Base-by-base conservation (phyloP, 2,797 vertebrate species). In the Eulemur albifrons region DNA sequence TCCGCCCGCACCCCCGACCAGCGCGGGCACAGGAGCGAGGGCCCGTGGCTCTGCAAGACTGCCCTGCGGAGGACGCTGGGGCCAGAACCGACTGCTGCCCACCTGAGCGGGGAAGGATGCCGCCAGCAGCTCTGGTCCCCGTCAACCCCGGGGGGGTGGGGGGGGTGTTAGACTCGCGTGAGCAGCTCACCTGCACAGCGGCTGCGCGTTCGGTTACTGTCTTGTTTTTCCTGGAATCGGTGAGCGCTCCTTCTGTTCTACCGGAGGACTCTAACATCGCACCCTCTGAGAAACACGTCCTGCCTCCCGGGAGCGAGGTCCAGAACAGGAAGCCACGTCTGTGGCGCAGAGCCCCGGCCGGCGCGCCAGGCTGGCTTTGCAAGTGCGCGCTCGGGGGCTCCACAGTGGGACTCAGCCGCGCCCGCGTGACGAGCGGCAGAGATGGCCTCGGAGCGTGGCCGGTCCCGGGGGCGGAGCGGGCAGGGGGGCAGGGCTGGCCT, bases 231-330 rank as follows among this genome's bases (percentile, higher is more conserved):
- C 79, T 77, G 54, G 65, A 52, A 35, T 10, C 35, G 52, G 25
- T 21, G 35, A n/a, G 35, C 4, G 1, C 7, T 3, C 48, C 52
- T 40, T 11, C 32, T 30, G 21, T 57, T 40, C 43, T 21, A 13
- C 69, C 2, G 23, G 0, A 40, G 54, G 40, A 50, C 0, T 0
- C 21, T 32, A 13, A 1, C 7, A 35, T 67, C 23, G 1, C 23
- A 20, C 63, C 69, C 9, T n/a, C 45, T 35, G 21, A n/a, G 38
- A 27, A 14, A 10, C 1, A 8, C 2, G 23, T 40, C 72, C 57
- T 32, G 45, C 45, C 6, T 50, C 45, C 30, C 6, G 45, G 9
- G 45, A 50, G 45, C 23, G 11, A 50, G 30, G 73, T 6, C 50
- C 20, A 21, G 45, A 43, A 50, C 18, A 10, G 45, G 48, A n/a